phyloP scores from a whole-genome alignment of 2,797 vertebrate species.

The Cirrhinus molitorella region DNA sequence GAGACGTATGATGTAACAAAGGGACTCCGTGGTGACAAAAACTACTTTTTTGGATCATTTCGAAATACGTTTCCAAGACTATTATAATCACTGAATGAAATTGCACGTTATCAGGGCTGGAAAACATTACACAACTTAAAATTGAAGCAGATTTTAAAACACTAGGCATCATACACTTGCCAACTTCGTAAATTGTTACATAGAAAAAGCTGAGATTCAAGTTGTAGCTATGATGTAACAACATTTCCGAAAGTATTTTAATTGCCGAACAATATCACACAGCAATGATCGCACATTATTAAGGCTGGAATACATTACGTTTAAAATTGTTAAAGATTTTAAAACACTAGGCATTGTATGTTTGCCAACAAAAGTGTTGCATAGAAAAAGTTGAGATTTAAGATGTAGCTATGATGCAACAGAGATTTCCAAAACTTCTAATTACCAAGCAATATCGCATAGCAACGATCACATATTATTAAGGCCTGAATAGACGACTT shows the following conservation, averaged over 20 bases:
- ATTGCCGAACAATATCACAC: not conserved
- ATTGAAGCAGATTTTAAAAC: not conserved
- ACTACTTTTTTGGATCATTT: not conserved
- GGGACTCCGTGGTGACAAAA: no score
- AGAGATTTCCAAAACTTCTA: not conserved
- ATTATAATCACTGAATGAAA: not conserved
- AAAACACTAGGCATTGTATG: not conserved
- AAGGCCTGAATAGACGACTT: not conserved
- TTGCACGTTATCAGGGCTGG: not conserved
- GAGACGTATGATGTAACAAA: no score
- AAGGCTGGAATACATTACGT: not conserved
- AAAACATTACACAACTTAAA: no score
- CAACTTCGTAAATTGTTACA: not conserved
- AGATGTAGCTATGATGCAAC: not conserved
- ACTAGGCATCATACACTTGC: not conserved
- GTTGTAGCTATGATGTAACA: not conserved
- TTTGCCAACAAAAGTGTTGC: not conserved
- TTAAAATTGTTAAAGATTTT: not conserved
- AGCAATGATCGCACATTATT: not conserved
- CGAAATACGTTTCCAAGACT: not conserved
- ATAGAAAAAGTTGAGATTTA: not conserved
- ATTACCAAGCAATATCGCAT: not conserved
- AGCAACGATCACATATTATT: not conserved
- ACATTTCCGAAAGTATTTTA: not conserved
- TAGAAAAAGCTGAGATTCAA: not conserved